Base-by-base conservation (phyloP, 1,140 invertebrate species). In the Anagrus nilaparvatae region DNA sequence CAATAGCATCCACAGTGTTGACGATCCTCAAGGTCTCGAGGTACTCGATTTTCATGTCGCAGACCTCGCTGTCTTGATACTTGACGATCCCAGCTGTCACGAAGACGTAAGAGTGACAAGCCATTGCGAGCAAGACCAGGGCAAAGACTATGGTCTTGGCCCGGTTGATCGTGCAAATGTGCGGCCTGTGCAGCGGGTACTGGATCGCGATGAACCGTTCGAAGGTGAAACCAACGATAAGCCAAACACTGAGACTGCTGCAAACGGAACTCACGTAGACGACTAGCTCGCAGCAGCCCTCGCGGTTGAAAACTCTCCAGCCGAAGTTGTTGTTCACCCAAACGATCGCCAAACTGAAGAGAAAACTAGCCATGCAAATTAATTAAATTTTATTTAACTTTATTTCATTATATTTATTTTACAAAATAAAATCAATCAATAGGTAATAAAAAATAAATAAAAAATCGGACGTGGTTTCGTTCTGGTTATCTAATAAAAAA, bases 121-220 rank as follows among this genome's bases (percentile, higher is more conserved):
- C 35, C 8, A 76, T 25, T 0, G 71, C 68, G 5, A 70, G 43
- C 0, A 65, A 35, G 1, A 65, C 61, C 9, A 78, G 47, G 1
- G 52, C 52, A 0, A 61, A 7, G 0, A 78, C 69, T 4, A 78
- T 73, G 2, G 65, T 64, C 33, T 74, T 74, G 0, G 78, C 78
- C 4, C 76, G 59, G 1, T 66, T 53, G 1, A 77, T 71, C 0
- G 78, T 81, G 52, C 79, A 82, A 56, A 76, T 75, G 27, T 67
- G 65, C 3, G 77, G 75, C 7, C 77, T 60, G 18, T 72, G 72
- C 7, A 79, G 60, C 0, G 79, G 79, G 51, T 79, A 77, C 46
- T 78, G 77, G 0, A 81, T 72, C 1, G 78, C 77, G 30, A 79
- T 73, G 57, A 77, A 79, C 25, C 78, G 54, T 47, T 82, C 78